Evolutionary conservation across 2,113 vertebrate species (phyloP).

Genomic region (Megaptera novaeangliae): DNA sequence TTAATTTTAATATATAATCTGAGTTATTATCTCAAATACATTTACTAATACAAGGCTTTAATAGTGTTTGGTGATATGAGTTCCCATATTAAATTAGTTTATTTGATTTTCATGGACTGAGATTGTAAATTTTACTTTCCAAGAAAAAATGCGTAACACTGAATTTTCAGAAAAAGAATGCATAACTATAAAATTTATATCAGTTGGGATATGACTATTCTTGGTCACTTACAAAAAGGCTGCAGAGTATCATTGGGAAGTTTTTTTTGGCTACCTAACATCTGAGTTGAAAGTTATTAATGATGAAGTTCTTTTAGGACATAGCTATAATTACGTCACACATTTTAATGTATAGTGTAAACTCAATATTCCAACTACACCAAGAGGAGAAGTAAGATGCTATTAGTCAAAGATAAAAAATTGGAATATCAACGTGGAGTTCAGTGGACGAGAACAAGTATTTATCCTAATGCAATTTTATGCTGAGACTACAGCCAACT

Average conservation of each 20-base stretch:
- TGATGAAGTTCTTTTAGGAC: background rate
- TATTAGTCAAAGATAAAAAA: background rate
- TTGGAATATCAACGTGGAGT: too few relatives aligned
- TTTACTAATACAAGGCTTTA: slow-evolving; percentile 31
- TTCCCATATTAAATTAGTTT: background rate
- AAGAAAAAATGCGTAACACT: background rate
- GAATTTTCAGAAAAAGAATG: background rate
- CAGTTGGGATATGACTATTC: background rate
- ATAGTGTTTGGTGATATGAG: background rate
- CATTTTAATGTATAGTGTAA: background rate
- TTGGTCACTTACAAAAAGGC: slow-evolving; percentile 2
- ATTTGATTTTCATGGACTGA: slow-evolving; percentile 35
- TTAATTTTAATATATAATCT: background rate
- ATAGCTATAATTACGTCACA: background rate
- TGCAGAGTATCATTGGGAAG: background rate
- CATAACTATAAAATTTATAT: background rate
- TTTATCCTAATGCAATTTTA: background rate
- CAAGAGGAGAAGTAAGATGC: background rate
- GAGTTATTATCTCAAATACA: slow-evolving; percentile 17
- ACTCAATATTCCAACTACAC: background rate
- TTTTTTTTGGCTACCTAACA: background rate
- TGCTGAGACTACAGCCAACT: background rate
- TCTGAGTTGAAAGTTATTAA: slow-evolving; percentile 17
- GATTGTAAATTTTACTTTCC: background rate
- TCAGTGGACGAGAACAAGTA: background rate